Evolutionary conservation across 2,797 vertebrate genomes (phyloP).

Genomic region (Phalloptychus januarius): DNA sequence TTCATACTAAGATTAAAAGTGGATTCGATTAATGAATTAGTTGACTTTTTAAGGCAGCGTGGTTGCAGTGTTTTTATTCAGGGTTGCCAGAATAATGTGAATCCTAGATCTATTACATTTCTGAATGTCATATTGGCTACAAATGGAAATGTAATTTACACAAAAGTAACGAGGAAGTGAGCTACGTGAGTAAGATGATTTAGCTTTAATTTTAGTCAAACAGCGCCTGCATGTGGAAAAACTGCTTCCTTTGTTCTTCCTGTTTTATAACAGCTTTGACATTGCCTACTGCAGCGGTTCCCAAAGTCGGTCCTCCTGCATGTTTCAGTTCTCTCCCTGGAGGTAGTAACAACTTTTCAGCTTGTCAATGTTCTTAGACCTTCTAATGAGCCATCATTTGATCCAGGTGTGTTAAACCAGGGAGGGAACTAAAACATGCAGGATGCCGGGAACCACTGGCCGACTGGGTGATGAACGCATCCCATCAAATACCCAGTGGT

Average conservation of each 20-base stretch:
- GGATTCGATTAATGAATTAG: too few relatives aligned
- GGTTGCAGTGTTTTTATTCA: too few relatives aligned
- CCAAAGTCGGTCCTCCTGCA: too few relatives aligned
- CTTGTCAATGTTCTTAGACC: too few relatives aligned
- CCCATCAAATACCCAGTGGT: not conserved
- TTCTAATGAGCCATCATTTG: too few relatives aligned
- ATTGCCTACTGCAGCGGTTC: not conserved
- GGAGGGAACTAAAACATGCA: too few relatives aligned
- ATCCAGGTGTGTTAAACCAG: too few relatives aligned
- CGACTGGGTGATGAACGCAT: not conserved
- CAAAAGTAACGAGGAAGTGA: not conserved
- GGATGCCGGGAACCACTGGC: too few relatives aligned
- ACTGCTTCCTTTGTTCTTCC: conserved; percentile 18
- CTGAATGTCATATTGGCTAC: not conserved
- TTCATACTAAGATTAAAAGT: not conserved
- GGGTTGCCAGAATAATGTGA: too few relatives aligned
- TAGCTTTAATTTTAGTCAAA: conserved; percentile 40
- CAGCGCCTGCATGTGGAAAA: conserved; percentile 63
- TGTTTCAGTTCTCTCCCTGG: too few relatives aligned
- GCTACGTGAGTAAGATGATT: not conserved
- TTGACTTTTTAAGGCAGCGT: too few relatives aligned
- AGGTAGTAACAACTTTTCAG: too few relatives aligned
- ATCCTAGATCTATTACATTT: not conserved
- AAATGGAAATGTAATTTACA: not conserved
- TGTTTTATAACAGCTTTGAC: not conserved